Percentiles rank a stretch among this genome's conserved stretches.
Conservation (phyloP, 2,888 invertebrate species). For the Bombylius discolor region DNA sequence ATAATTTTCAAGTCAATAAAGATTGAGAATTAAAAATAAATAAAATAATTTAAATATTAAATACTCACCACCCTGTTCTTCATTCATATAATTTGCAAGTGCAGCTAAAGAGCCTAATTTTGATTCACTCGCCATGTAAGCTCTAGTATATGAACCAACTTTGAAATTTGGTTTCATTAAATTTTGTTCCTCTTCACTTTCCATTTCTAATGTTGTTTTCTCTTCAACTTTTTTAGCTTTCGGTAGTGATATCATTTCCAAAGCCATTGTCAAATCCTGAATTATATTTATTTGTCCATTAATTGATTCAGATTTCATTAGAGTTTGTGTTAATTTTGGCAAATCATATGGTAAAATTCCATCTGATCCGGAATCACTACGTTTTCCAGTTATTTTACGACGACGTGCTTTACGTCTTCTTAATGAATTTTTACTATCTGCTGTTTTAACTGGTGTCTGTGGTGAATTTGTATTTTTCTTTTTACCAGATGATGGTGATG, state of each 20-base stretch:
- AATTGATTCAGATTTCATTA: constrained; percentile 64
- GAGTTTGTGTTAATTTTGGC: constrained; percentile 30
- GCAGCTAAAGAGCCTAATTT: constrained; percentile 35
- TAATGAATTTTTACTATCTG: constrained; percentile 34
- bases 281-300: constrained; percentile 49
- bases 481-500: constrained; percentile 40
- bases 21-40: neutral
- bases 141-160: constrained; percentile 42
- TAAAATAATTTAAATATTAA: neutral
- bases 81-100: constrained; percentile 32
- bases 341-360: constrained; percentile 21
- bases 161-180: constrained; percentile 50
- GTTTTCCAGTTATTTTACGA: constrained; percentile 23
- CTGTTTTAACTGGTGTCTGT: constrained; percentile 19
- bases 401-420: constrained; percentile 32
- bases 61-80: constrained; percentile 26
- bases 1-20: constrained; percentile 9
- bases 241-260: constrained; percentile 34
- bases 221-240: constrained; percentile 12
- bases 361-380: constrained; percentile 46
- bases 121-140: constrained; percentile 27
- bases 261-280: constrained; percentile 44
- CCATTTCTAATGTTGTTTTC: constrained; percentile 47
- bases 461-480: constrained; percentile 18
- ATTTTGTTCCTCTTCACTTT: constrained; percentile 52